A percentile compares a stretch with the other conserved stretches of the same genome.
Conservation (phyloP, 2,113 vertebrate species). For the Salvator merianae region DNA sequence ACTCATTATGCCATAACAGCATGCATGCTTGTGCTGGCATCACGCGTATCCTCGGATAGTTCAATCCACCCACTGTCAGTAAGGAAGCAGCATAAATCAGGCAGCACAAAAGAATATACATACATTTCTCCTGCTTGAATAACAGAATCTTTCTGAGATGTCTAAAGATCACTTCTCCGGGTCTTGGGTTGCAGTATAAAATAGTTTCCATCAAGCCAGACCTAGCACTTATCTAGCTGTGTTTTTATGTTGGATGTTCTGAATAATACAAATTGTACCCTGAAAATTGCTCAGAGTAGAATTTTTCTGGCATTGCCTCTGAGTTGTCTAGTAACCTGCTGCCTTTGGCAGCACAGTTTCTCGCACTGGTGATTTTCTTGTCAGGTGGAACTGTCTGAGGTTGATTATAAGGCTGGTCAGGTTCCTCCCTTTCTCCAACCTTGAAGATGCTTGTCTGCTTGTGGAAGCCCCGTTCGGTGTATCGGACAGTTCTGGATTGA, state of each 20-base stretch:
- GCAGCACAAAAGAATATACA: not conserved
- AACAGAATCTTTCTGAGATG: not conserved
- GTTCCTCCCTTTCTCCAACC: not conserved
- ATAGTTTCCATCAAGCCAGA: not conserved
- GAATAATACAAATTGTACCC: not conserved
- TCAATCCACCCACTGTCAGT: not conserved
- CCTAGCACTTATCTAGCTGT: not conserved
- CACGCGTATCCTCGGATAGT: not conserved
- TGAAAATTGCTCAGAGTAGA: not conserved
- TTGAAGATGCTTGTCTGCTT: slow-evolving; percentile 48
- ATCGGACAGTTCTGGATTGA: slow-evolving; percentile 42
- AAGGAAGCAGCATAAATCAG: not conserved
- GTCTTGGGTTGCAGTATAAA: not conserved
- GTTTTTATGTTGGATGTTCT: not conserved
- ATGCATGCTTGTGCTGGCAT: too few species aligned
- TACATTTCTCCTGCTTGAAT: not conserved
- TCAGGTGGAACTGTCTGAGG: not conserved
- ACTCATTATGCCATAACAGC: too few species aligned
- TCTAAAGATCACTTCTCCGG: not conserved
- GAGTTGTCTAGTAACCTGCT: slow-evolving; percentile 9
- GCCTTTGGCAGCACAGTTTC: slow-evolving; percentile 20
- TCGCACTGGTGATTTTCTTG: slow-evolving; percentile 24
- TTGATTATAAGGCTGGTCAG: slow-evolving; percentile 27
- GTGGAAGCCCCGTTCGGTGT: slow-evolving; percentile 29
- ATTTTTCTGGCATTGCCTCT: slow-evolving; percentile 13